Conservation (phyloP, 2,888 invertebrate species). For the Linyphia triangularis region DNA sequence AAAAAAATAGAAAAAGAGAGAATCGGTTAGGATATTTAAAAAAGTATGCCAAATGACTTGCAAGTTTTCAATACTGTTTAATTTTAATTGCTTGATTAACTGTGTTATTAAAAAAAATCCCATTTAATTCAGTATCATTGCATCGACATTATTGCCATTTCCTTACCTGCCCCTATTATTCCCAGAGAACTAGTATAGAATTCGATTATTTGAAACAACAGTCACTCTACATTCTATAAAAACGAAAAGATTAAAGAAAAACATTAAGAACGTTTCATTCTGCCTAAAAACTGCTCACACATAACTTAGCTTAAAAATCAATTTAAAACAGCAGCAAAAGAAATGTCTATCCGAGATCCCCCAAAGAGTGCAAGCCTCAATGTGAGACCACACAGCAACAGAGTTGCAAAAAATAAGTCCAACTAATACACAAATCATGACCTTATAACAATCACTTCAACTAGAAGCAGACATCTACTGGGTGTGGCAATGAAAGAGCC, state of each 20-base stretch:
- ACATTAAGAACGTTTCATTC: slow-evolving; percentile 63
- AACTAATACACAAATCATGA: slow-evolving; percentile 71
- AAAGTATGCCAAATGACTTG: too few species aligned
- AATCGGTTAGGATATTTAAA: too few species aligned
- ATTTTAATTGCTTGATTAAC: too few species aligned
- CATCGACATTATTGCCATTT: slow-evolving; percentile 58
- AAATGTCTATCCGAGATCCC: slow-evolving; percentile 69
- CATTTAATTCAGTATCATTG: slow-evolving; percentile 77
- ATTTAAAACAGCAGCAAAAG: slow-evolving; percentile 61
- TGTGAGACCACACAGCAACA: slow-evolving; percentile 64
- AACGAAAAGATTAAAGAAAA: slow-evolving; percentile 67
- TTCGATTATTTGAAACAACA: slow-evolving; percentile 72
- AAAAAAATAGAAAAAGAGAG: too few species aligned
- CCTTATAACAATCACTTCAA: slow-evolving; percentile 65
- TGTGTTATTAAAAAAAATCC: slow-evolving; percentile 15
- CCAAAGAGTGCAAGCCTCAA: slow-evolving; percentile 62
- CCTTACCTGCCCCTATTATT: slow-evolving; percentile 74
- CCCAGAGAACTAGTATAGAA: slow-evolving; percentile 71
- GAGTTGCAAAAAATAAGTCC: slow-evolving; percentile 62
- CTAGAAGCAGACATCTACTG: slow-evolving; percentile 74
- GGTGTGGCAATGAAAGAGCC: slow-evolving; percentile 55
- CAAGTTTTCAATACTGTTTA: too few species aligned
- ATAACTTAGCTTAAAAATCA: slow-evolving; percentile 30
- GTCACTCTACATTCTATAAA: slow-evolving; percentile 72
- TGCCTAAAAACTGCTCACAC: slow-evolving; percentile 71